Base-by-base conservation (phyloP, 2,888 invertebrate species). In the Drosophila koepferae region DNA sequence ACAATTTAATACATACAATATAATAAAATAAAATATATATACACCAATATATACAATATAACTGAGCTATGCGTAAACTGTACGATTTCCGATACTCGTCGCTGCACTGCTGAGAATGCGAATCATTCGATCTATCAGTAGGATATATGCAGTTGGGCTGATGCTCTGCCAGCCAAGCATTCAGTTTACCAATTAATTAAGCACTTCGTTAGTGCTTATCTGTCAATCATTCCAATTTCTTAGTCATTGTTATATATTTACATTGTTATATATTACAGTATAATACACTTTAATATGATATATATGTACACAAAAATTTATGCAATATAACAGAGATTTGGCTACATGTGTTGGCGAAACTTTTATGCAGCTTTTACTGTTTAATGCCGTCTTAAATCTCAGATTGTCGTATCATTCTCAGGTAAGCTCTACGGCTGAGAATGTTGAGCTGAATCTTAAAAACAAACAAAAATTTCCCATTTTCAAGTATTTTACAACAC, bases 401-500 rank as follows among this genome's bases (percentile, higher is more conserved):
- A 3, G 38, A 38, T 23, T 1, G 59, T 34, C 58, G 16, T 40
- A 31, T 48, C 20, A 51, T 51, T 31, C 51, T 12, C 31, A 20
- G n/a, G 51, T 20, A 41, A 41, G 41, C 49, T 40, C 18, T 9
- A n/a, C 51, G 14, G 40, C 20, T 20, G 40, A n/a, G 31, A 12
- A 23, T 38, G 18, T 8, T 12, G 46, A 36, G 46, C 46, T 1
- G 36, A 20, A 38, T 40, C 49, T 44, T 48, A n/a, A 38, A 38
- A 40, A n/a, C 9, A 38, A 38, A 31, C 59, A 64, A 62, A 58
- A 28, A 28, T 4, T 28, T 28, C 28, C 64, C 63, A 46, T 54
- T 44, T 46, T 74, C 64, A 62, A 70, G 74, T 43, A 70, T 70
- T 64, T 74, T 74, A 65, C 70, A 74, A 63, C 70, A 63, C 58